phyloP scores from a whole-genome alignment of 2,888 invertebrate species.

The Cryptocephalus primarius region DNA sequence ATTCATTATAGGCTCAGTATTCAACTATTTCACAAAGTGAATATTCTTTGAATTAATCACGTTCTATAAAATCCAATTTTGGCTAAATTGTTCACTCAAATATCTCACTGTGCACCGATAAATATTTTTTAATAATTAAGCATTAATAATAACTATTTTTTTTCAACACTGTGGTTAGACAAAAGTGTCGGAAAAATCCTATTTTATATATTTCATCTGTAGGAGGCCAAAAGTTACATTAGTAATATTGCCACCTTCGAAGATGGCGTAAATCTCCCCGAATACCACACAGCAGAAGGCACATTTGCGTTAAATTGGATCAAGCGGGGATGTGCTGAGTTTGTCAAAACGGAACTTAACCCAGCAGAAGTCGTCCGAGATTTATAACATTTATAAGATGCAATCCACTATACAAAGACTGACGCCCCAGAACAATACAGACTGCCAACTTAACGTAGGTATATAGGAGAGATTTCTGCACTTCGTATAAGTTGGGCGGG shows the following conservation, averaged over 20 bases:
- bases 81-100: no score
- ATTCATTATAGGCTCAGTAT: no score
- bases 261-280: background rate
- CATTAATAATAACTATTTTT: no score
- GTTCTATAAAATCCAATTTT: no score
- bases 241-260: background rate
- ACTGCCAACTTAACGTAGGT: conserved; percentile 31
- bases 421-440: conserved; percentile 30
- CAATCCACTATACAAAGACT: conserved; percentile 36
- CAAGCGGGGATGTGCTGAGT: conserved; percentile 31
- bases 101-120: no score
- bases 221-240: background rate
- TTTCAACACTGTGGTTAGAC: no score
- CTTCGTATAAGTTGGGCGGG: conserved; percentile 7
- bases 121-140: no score
- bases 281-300: background rate
- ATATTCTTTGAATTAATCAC: no score
- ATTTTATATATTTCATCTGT: no score
- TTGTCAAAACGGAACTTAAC: conserved; percentile 36
- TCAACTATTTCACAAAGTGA: no score
- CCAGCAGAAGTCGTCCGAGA: conserved; percentile 28
- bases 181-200: no score
- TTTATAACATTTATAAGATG: conserved; percentile 36
- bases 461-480: conserved; percentile 24
- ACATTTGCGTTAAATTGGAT: conserved; percentile 29